phyloP scores from a whole-genome alignment of 2,113 vertebrate genomes.

The Oreochromis spilurus region DNA sequence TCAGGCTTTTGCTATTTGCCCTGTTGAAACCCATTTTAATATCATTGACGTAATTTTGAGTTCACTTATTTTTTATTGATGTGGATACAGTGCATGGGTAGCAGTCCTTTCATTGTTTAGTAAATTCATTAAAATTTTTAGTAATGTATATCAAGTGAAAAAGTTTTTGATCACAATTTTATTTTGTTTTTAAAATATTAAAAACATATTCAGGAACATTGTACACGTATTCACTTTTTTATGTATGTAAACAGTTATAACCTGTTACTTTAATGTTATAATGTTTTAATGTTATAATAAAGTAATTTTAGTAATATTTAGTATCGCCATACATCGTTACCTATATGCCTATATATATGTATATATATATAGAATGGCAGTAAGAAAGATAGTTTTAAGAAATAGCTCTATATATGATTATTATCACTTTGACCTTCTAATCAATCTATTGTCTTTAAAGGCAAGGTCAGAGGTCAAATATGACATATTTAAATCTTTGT shows the following conservation, averaged over 20 bases:
- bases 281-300: background rate
- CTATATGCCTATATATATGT: background rate
- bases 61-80: background rate
- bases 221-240: background rate
- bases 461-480: background rate
- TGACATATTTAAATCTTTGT: background rate
- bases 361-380: background rate
- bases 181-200: background rate
- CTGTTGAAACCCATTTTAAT: background rate
- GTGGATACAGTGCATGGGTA: background rate
- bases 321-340: accelerated
- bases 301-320: background rate
- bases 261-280: background rate
- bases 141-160: background rate
- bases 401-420: background rate
- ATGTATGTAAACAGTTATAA: background rate
- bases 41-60: accelerated
- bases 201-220: background rate
- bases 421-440: background rate
- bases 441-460: background rate
- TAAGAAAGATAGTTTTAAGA: background rate
- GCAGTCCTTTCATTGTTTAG: background rate
- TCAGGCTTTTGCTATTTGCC: background rate
- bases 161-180: background rate
- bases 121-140: background rate